Conservation (phyloP, 2,797 vertebrate genomes). For the Meda fulgida region DNA sequence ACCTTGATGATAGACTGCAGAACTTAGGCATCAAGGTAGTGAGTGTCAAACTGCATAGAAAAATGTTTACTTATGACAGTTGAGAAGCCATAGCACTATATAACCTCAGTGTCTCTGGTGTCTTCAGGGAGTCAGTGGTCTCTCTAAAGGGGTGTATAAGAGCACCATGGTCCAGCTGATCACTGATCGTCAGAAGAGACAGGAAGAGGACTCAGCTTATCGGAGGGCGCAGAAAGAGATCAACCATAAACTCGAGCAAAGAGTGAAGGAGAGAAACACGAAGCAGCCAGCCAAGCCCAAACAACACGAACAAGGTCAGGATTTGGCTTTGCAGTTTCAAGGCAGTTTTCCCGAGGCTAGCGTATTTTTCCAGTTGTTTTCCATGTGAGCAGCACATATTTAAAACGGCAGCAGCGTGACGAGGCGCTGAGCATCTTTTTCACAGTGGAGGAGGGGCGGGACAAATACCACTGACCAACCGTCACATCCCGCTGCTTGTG, state of each 20-base stretch:
- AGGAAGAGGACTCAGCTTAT: constrained; percentile 65
- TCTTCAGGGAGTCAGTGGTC: constrained; percentile 66
- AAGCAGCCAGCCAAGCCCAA: constrained; percentile 57
- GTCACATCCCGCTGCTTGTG: no score
- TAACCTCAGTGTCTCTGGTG: background rate
- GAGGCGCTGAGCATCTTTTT: no score
- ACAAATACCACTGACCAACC: no score
- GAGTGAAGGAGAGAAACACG: constrained; percentile 58
- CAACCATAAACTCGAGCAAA: constrained; percentile 59
- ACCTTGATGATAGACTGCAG: constrained; percentile 68
- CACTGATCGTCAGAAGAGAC: constrained; percentile 60
- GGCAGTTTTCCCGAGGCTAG: background rate
- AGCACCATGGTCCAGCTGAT: constrained; percentile 63
- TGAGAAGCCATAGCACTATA: background rate
- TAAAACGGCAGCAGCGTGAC: no score
- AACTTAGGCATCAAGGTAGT: constrained; percentile 73
- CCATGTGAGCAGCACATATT: no score
- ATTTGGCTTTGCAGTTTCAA: background rate
- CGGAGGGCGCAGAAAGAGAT: constrained; percentile 67
- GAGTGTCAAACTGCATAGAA: constrained; percentile 4
- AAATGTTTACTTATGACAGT: background rate
- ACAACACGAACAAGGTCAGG: constrained; percentile 67
- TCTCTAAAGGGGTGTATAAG: constrained; percentile 67
- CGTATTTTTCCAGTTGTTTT: no score
- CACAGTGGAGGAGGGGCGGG: no score